These are phyloP conservation scores for Mellilla xanthometata DNA, from an alignment of 2,888 invertebrate genomes.

Conservation along the genomic window DNA sequence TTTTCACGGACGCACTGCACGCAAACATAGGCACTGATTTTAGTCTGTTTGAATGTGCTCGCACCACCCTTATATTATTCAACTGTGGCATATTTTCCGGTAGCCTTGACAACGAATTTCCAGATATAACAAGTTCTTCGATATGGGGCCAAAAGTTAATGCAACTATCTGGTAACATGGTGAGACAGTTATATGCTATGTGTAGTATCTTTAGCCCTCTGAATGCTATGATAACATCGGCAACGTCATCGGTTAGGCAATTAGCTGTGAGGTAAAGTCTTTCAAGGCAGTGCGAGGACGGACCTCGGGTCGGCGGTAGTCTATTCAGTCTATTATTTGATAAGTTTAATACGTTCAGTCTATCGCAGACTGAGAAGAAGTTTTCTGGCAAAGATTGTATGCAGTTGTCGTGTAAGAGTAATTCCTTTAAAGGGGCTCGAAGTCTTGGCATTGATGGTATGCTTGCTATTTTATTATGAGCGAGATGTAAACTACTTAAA, in stretches of 20 bases:
- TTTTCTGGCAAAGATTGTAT: constrained; percentile 88
- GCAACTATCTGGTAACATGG: constrained; percentile 88
- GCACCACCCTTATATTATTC: constrained; percentile 87
- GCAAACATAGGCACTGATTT: constrained; percentile 89
- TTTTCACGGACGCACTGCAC: constrained; percentile 88
- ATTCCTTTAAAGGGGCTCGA: constrained; percentile 85
- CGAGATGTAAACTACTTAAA: constrained; percentile 88
- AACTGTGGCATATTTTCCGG: constrained; percentile 89
- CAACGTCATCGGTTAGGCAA: constrained; percentile 86
- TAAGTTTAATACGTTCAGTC: constrained; percentile 87
- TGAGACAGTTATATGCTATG: constrained; percentile 90
- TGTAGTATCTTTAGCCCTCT: constrained; percentile 87
- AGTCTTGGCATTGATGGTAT: constrained; percentile 87
- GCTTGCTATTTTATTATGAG: constrained; percentile 89
- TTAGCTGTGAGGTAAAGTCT: constrained; percentile 89
- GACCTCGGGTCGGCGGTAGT: constrained; percentile 84
- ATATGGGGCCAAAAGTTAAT: constrained; percentile 89
- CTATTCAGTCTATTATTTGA: constrained; percentile 90
- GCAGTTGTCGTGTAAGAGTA: constrained; percentile 90
- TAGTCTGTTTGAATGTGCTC: constrained; percentile 92
- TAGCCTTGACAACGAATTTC: constrained; percentile 89
- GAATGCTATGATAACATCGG: constrained; percentile 86
- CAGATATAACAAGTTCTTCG: constrained; percentile 91
- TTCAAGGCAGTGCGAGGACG: constrained; percentile 84
- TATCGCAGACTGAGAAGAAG: constrained; percentile 86